phyloP scores from a whole-genome alignment of 2,888 invertebrate genomes.

The Calameuta pallipes region DNA sequence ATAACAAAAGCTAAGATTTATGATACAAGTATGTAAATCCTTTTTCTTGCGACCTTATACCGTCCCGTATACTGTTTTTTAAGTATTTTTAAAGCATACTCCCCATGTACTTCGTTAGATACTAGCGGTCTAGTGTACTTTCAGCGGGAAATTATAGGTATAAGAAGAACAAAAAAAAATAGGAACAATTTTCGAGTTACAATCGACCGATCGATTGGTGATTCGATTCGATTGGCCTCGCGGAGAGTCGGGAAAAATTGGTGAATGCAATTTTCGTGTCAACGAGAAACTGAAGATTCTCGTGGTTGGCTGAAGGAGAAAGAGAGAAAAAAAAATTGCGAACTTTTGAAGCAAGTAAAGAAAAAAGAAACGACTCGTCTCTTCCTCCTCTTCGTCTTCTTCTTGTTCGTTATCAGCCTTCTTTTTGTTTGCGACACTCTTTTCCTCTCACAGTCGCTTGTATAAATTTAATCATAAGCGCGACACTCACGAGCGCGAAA shows the following conservation, averaged over 20 bases:
- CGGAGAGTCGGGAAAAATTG: not conserved
- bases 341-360: not conserved
- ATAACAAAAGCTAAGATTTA: not conserved
- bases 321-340: not conserved
- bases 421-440: not conserved
- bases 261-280: not conserved
- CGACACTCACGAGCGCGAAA: not conserved
- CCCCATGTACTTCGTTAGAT: not conserved
- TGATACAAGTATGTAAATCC: not conserved
- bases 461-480: not conserved
- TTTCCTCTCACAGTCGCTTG: not conserved
- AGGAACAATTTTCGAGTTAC: not conserved
- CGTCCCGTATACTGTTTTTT: not conserved
- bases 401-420: not conserved
- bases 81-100: not conserved
- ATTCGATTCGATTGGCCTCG: not conserved
- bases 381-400: not conserved
- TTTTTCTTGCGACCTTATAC: not conserved
- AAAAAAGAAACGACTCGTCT: not conserved
- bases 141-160: not conserved
- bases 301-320: not conserved
- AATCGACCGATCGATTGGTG: not conserved
- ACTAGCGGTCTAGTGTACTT: not conserved
- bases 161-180: not conserved
- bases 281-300: not conserved